phyloP scores from a whole-genome alignment of 2,797 vertebrate genomes.

The Acridotheres tristis region DNA sequence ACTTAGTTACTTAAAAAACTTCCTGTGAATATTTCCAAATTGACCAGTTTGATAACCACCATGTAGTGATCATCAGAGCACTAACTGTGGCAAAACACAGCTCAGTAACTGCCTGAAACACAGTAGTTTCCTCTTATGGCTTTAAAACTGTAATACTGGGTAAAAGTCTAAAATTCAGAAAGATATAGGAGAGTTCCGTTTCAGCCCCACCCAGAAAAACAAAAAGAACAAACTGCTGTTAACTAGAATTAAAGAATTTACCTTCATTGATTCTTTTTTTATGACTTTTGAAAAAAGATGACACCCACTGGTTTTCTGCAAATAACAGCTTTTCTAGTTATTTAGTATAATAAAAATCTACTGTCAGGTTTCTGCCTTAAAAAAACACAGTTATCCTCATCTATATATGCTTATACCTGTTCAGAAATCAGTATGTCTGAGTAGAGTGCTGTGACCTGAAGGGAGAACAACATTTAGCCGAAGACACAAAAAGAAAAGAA shows the following conservation, averaged over 20 bases:
- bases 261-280: not conserved
- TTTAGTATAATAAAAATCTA: not conserved
- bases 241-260: not conserved
- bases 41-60: not conserved
- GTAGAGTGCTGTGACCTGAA: not conserved
- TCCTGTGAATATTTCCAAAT: not conserved
- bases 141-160: not conserved
- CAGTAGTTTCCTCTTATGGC: not conserved
- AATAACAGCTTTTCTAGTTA: not conserved
- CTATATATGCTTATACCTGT: not conserved
- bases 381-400: not conserved
- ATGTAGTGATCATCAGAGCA: not conserved
- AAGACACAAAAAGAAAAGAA: not conserved
- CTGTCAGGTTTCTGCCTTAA: not conserved
- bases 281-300: not conserved
- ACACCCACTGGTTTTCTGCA: not conserved
- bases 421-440: not conserved
- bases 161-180: not conserved
- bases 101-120: not conserved
- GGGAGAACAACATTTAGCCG: not conserved
- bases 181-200: not conserved
- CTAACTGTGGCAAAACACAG: not conserved
- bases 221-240: not conserved
- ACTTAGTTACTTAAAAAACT: not conserved
- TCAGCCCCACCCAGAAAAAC: not conserved